Base-by-base conservation (phyloP, 2,113 vertebrate genomes). In the Oophaga pumilio region DNA sequence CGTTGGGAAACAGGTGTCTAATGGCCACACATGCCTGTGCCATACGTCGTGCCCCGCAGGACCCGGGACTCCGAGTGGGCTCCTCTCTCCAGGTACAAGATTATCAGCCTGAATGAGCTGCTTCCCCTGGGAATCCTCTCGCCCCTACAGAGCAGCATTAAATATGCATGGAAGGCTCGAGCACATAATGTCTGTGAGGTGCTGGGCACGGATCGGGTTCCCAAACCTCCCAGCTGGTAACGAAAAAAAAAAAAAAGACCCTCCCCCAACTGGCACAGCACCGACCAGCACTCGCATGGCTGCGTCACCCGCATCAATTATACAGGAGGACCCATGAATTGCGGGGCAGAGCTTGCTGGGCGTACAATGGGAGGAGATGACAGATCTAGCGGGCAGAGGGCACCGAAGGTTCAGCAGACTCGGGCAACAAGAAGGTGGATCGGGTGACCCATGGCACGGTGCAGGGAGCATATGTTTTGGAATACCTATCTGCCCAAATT, bases 101-200 rank as follows among this genome's bases (percentile, higher is more conserved):
- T 82, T 50, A 64, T 22, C 6, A 49, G 28, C 20, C 28, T 82
- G 10, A 49, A 82, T 83, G 82, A 28, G 64, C 83, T 1, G 50
- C 50, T 43, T 59, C 86, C 57, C n/a, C 57, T 57, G 79, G 80
- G 86, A 88, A 76, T 83, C 80, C 80, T 83, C 86, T 76, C 76
- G 49, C 20, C n/a, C 53, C 60, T 69, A 83, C 80, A 83, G 76
- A 76, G 24, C 24, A 76, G 49, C 90, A 95, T 95, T 91, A 95
- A 94, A 94, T 93, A 95, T 94, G 94, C 89, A 95, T 94, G 12
- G 0, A 17, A 84, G 80, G 82, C 88, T 87, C 90, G 83, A 57
- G 88, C 43, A 76, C 86, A 56, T 50, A 82, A 76, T 73, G 86
- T 88, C 80, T 83, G 80, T 59, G 91, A 89, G 91, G 90, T 0